Conservation (phyloP, 2,888 invertebrate genomes). For the Anthrax anthrax region DNA sequence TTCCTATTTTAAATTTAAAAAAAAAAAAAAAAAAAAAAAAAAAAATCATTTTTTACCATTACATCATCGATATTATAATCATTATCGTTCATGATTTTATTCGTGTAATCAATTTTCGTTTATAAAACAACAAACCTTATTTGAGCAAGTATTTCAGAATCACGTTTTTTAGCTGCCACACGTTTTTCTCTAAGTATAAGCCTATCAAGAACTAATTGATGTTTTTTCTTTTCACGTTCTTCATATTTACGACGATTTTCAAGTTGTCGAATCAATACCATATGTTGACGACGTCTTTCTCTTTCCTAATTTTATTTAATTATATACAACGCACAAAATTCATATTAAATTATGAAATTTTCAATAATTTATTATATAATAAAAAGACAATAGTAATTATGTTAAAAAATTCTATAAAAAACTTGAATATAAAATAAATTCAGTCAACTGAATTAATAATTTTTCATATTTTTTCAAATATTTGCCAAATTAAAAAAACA, state of each 20-base stretch:
- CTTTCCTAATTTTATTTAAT: constrained; percentile 48
- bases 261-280: constrained; percentile 72
- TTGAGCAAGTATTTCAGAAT: constrained; percentile 52
- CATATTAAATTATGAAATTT: no score
- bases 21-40: not conserved
- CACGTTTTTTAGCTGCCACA: constrained; percentile 54
- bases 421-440: no score
- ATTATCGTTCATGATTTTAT: no score
- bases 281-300: constrained; percentile 80
- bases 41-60: not conserved
- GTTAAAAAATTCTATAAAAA: no score
- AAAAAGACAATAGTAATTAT: no score
- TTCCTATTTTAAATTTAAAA: constrained; percentile 39
- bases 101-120: no score
- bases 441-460: no score
- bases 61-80: not conserved
- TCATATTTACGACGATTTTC: constrained; percentile 78
- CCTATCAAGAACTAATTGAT: constrained; percentile 61
- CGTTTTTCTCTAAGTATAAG: constrained; percentile 74
- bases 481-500: no score
- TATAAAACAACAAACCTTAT: constrained; percentile 33
- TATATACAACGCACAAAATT: no score
- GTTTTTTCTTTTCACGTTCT: constrained; percentile 58
- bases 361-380: no score
- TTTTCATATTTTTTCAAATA: no score